Conservation (phyloP, 37 sponge, comb jelly and placozoan species). For the Haliclona indistincta region DNA sequence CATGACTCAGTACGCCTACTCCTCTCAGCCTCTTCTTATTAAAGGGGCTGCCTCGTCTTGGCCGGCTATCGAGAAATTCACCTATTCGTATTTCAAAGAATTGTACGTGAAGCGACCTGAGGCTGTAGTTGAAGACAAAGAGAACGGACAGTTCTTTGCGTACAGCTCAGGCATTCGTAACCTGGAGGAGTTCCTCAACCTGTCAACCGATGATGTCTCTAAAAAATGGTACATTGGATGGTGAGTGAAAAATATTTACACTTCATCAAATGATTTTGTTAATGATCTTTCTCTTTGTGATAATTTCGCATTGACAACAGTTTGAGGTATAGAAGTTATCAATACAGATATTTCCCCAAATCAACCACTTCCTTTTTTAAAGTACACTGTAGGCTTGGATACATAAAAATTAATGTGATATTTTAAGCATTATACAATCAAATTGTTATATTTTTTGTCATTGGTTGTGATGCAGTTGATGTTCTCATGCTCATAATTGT, state of each 20-base stretch:
- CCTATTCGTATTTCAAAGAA: constrained; percentile 71
- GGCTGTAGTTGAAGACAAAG: constrained; percentile 36
- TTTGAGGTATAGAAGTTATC: too few species aligned
- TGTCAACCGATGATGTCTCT: constrained; percentile 42
- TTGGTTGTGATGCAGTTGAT: too few species aligned
- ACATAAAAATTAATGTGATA: too few species aligned
- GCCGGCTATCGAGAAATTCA: constrained; percentile 55
- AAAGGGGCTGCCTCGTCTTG: constrained; percentile 65
- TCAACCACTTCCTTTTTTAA: too few species aligned
- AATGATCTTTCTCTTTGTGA: too few species aligned
- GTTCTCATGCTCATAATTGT: too few species aligned
- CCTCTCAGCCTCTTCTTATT: constrained; percentile 56
- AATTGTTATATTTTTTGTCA: too few species aligned
- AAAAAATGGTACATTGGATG: constrained; percentile 94
- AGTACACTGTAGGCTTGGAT: too few species aligned
- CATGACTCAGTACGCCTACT: constrained; percentile 46
- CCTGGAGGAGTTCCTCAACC: constrained; percentile 61
- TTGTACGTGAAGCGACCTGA: constrained; percentile 54
- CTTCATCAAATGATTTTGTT: neutral
- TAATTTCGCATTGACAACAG: too few species aligned
- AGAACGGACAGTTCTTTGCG: constrained; percentile 73
- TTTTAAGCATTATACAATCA: too few species aligned
- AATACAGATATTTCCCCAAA: too few species aligned
- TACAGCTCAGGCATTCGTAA: constrained; percentile 65
- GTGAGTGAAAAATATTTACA: constrained; percentile 35